Percentiles rank a stretch among this genome's conserved stretches.
Evolutionary conservation across 2,797 vertebrate genomes (phyloP).

Genomic region (Etheostoma nigrum): DNA sequence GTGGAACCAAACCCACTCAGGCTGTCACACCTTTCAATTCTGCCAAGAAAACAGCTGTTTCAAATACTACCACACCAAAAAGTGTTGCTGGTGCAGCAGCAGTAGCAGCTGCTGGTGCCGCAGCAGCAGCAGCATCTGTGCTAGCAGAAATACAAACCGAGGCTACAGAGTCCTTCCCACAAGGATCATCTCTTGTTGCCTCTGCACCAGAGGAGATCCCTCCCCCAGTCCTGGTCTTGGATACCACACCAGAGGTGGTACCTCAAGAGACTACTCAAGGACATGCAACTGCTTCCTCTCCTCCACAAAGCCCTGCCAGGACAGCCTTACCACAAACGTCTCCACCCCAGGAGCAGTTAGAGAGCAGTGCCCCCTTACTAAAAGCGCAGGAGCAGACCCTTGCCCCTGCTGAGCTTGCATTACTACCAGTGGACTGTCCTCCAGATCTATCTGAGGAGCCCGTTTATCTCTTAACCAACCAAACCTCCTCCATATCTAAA

Average conservation of each 20-base stretch:
- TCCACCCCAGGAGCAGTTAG: slow-evolving; percentile 13
- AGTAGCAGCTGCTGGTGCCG: not conserved
- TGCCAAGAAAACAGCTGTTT: slow-evolving; percentile 32
- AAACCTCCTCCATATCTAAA: slow-evolving; percentile 39
- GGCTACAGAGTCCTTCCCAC: slow-evolving; percentile 5
- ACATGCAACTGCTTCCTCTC: slow-evolving; percentile 14
- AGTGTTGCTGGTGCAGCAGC: not conserved
- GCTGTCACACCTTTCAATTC: slow-evolving; percentile 69
- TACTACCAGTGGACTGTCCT: slow-evolving; percentile 32
- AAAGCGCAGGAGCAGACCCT: slow-evolving; percentile 23
- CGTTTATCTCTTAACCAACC: slow-evolving; percentile 39
- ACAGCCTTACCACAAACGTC: slow-evolving; percentile 13
- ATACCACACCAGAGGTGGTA: slow-evolving; percentile 13
- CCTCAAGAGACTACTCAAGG: slow-evolving; percentile 38
- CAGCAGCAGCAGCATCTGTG: slow-evolving; percentile 4
- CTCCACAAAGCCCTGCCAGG: slow-evolving; percentile 25
- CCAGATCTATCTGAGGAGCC: slow-evolving; percentile 24
- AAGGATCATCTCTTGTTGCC: slow-evolving; percentile 4
- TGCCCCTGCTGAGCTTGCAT: slow-evolving; percentile 11
- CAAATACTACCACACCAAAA: slow-evolving; percentile 24
- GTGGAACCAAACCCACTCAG: slow-evolving; percentile 75
- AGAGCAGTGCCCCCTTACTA: not conserved
- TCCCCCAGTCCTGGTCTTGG: slow-evolving; percentile 13
- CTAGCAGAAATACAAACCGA: slow-evolving; percentile 18
- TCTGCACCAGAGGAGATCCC: slow-evolving; percentile 40